Evolutionary conservation across 2,113 vertebrate genomes (phyloP), one percentile per base, ranked within the genome.

Genomic region (Grallaria varia): DNA sequence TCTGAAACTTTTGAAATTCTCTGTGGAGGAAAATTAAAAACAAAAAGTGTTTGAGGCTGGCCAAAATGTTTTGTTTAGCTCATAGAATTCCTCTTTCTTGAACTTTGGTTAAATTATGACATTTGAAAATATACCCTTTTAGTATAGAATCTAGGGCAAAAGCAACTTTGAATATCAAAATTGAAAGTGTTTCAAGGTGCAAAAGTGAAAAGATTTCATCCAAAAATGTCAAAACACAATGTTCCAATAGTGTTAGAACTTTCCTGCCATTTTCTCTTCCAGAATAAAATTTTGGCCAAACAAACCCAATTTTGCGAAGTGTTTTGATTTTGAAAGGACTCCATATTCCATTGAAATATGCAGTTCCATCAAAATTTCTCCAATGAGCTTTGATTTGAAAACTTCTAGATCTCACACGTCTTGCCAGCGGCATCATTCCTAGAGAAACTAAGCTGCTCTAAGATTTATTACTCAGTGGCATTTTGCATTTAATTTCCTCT

Each of bases 401-500:
- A 71, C 76, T 93, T 94, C 56, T 92, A 27, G 56, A 92, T 96
- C 92, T 92, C 73, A 72, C 95, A 82, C 31, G 0, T 92, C 96
- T 93, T 89, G 94, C 96, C 96, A 97, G 93, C 69, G 47, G 95
- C 90, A 76, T 94, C 84, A 95, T 96, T 97, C 95, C 96, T 97
- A 94, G 94, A 95, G 94, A 97, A 96, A 90, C 86, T 53, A 76
- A 92, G 40, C 86, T 50, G 33, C 90, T 90, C 68, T 76, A 87
- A 93, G 96, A 96, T 96, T 96, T 97, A 96, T 95, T 96, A 95
- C 92, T 89, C 85, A 92, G 93, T 77, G 92, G 80, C 79, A 78
- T 93, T 94, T 96, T 95, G 90, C 88, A 62, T 94, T 96, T 96
- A 93, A 96, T 97, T 97, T 97, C 96, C 95, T 97, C 77, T 87